Conservation (phyloP, 53 echinoderm and acorn worm species). For the Echinarachnius parma region DNA sequence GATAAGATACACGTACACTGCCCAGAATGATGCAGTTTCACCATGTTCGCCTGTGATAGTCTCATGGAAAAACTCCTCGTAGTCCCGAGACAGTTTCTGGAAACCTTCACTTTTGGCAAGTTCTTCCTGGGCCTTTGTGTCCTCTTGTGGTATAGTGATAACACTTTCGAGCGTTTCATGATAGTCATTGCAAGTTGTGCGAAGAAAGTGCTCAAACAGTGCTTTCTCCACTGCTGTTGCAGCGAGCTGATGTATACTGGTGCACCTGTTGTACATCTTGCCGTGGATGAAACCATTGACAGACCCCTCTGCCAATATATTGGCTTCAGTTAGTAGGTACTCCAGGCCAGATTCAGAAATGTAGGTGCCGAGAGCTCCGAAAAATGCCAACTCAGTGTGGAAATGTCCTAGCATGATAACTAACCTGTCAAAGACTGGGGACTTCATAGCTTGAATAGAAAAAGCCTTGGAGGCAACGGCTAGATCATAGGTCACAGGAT, state of each 20-base stretch:
- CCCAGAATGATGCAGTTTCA: conserved; percentile 49
- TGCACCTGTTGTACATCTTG: conserved; percentile 62
- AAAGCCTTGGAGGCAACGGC: conserved; percentile 49
- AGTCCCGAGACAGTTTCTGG: conserved; percentile 24
- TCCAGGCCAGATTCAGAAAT: conserved; percentile 37
- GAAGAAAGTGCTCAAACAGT: conserved; percentile 34
- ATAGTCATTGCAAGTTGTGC: not conserved
- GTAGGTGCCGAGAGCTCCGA: conserved; percentile 46
- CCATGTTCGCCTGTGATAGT: conserved; percentile 15
- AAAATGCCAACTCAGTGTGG: conserved; percentile 43
- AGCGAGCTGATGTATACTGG: not conserved
- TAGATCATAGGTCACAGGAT: conserved; percentile 53
- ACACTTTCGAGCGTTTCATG: conserved; percentile 20
- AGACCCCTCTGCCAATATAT: conserved; percentile 44
- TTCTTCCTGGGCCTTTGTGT: conserved; percentile 13
- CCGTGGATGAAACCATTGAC: conserved; percentile 35
- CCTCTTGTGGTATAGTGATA: conserved; percentile 5
- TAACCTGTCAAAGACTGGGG: conserved; percentile 40
- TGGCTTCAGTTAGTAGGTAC: conserved; percentile 37
- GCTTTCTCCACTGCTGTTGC: conserved; percentile 54
- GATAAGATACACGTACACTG: conserved; percentile 52
- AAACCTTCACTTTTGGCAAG: conserved; percentile 32
- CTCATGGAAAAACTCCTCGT: conserved; percentile 33
- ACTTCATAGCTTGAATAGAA: conserved; percentile 31
- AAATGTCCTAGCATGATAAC: conserved; percentile 40